Evolutionary conservation across 2,113 vertebrate species (phyloP).

Genomic region (Chaetops frenatus): DNA sequence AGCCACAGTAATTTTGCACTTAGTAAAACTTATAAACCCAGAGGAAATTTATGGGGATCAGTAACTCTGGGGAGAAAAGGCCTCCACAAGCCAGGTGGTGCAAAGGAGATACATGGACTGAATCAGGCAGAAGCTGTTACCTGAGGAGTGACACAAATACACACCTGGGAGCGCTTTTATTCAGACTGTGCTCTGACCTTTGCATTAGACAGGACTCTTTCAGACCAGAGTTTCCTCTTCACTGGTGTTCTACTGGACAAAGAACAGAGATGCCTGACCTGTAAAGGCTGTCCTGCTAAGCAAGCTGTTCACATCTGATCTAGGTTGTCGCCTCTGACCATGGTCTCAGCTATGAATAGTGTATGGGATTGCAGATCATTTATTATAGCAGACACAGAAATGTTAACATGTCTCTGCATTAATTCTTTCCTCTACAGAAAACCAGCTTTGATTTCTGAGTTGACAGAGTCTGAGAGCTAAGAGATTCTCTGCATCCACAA

Average conservation of each 20-base stretch:
- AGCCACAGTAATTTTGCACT: not conserved
- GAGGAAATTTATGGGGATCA: not conserved
- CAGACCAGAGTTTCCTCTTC: not conserved
- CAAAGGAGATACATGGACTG: not conserved
- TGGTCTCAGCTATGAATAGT: not conserved
- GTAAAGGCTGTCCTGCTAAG: not conserved
- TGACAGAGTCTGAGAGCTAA: not conserved
- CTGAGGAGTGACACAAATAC: not conserved
- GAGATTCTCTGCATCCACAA: not conserved
- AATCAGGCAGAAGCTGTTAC: not conserved
- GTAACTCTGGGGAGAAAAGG: not conserved
- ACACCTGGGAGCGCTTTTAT: rapidly evolving
- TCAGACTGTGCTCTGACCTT: not conserved
- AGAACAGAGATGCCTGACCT: not conserved
- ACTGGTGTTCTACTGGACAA: not conserved
- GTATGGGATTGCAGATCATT: not conserved
- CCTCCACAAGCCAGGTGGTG: not conserved
- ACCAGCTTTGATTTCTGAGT: not conserved
- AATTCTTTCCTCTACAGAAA: not conserved
- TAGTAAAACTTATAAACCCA: not conserved
- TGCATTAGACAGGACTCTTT: not conserved
- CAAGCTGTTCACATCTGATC: not conserved
- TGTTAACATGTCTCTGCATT: not conserved
- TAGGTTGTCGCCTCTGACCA: rapidly evolving
- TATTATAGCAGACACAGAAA: not conserved